Base-by-base conservation (phyloP, 2,113 vertebrate species). In the Brienomyrus longianalis region DNA sequence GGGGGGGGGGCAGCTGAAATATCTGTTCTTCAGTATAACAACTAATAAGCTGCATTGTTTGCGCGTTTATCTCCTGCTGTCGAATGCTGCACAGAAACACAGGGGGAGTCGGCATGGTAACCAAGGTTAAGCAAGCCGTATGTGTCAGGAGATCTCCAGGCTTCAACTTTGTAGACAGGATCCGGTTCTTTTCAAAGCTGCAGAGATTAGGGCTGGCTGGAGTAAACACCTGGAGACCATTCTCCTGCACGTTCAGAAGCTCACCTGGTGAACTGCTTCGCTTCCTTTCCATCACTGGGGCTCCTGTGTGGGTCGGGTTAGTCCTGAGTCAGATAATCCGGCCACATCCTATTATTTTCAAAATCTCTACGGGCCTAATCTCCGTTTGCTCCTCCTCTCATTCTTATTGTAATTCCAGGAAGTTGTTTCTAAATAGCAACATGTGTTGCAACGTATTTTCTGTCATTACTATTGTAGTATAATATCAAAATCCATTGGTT, bases 61-160 rank as follows among this genome's bases (percentile, higher is more conserved):
- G 11, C 7, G 15, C 27, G n/a, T 87, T 87, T 54, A 39, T 35
- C 48, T 88, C 23, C 31, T 11, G 31, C 50, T 43, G n/a, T 83
- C 3, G 31, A 89, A 77, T 66, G 35, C 70, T 10, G 45, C 23
- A 39, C 47, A 35, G 88, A 83, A 89, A 83, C 88, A 52, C 23
- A 43, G 74, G 48, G 31, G 10, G 31, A 56, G 74, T 89, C 48
- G 88, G 70, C 88, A 54, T 89, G 50, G 88, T 89, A 83, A 89
- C 88, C 74, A 83, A 89, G 74, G 88, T 56, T 89, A 83, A 83
- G 50, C 15, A 50, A 54, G 88, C 47, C n/a, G n/a, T 83, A 52
- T 31, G n/a, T 89, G 70, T 35, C 21, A 83, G 35, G n/a, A 74
- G 45, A 43, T 70, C 39, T 23, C 6, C 56, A 59, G 23, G 21